Percentiles rank a stretch among this genome's conserved stretches.
Conservation (phyloP, 2,113 vertebrate genomes). For the Erinaceus europaeus region DNA sequence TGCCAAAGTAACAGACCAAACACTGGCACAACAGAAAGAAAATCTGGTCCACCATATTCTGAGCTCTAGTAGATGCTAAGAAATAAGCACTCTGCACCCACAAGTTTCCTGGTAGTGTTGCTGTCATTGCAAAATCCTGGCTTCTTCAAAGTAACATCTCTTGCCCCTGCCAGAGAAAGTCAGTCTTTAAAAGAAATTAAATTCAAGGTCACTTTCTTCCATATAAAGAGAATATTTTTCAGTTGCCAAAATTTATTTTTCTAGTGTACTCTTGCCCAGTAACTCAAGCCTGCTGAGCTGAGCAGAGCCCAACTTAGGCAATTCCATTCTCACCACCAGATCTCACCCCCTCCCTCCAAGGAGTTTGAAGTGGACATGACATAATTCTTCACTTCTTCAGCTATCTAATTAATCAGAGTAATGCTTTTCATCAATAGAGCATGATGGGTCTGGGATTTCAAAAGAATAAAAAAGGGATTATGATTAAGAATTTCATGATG, state of each 20-base stretch:
- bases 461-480: not conserved
- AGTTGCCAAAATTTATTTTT: constrained; percentile 58
- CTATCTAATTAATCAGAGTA: not conserved
- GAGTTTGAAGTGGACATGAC: not conserved
- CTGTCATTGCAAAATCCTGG: constrained; percentile 16
- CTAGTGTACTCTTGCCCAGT: constrained; percentile 48
- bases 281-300: constrained; percentile 36
- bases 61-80: not conserved
- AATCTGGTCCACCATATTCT: not conserved
- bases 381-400: not conserved
- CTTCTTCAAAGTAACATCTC: not conserved
- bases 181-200: constrained; percentile 46
- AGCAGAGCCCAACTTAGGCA: constrained; percentile 24
- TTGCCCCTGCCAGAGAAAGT: constrained; percentile 36
- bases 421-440: not conserved
- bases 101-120: constrained; percentile 18
- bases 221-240: constrained; percentile 57
- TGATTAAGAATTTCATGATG: constrained; percentile 12
- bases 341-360: not conserved
- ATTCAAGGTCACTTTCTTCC: constrained; percentile 43
- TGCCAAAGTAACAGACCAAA: constrained; percentile 26
- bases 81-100: not conserved
- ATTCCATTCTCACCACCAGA: constrained; percentile 41
- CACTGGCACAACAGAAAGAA: not conserved
- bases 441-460: not conserved